A percentile compares a stretch with the other conserved stretches of the same genome.
Evolutionary conservation across 2,888 invertebrate species (phyloP).

Genomic region (Neoascia interrupta): DNA sequence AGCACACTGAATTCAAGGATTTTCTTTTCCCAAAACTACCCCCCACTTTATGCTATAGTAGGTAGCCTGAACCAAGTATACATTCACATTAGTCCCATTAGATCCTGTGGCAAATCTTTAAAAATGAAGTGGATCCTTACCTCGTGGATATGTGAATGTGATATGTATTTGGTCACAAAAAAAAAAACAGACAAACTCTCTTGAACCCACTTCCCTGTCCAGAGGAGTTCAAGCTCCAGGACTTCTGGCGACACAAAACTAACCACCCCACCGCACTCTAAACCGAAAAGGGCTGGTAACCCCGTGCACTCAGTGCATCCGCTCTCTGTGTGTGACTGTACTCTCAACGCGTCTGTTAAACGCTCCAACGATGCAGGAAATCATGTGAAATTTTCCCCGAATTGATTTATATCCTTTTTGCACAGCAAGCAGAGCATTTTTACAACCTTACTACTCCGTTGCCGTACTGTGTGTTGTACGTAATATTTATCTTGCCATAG

Average conservation of each 20-base stretch:
- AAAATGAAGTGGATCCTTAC: neutral
- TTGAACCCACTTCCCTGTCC: conserved; percentile 6
- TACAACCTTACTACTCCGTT: conserved; percentile 33
- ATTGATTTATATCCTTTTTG: conserved; percentile 66
- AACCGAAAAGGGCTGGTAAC: conserved; percentile 20
- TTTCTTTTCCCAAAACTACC: conserved; percentile 19
- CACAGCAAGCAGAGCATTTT: conserved; percentile 37
- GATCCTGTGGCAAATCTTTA: conserved; percentile 16
- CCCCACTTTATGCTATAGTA: neutral
- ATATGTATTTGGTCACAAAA: conserved; percentile 24
- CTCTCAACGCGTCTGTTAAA: conserved; percentile 60
- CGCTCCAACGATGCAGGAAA: conserved; percentile 69
- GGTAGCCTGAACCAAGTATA: conserved; percentile 25
- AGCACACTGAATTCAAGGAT: conserved; percentile 2
- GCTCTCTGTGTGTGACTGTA: conserved; percentile 17
- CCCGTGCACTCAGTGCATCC: conserved; percentile 29
- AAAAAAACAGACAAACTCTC: conserved; percentile 57
- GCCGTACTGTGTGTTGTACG: conserved; percentile 3
- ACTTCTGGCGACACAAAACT: conserved; percentile 64
- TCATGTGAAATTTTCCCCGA: conserved; percentile 65
- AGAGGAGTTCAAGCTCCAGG: conserved; percentile 9
- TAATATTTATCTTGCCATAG: conserved; percentile 24
- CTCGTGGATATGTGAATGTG: conserved; percentile 31
- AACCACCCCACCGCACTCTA: neutral
- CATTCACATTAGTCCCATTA: conserved; percentile 62